These are phyloP conservation scores for Kryptolebias ocellatus DNA, from an alignment of 2,797 vertebrate species.

Conservation along the genomic window DNA sequence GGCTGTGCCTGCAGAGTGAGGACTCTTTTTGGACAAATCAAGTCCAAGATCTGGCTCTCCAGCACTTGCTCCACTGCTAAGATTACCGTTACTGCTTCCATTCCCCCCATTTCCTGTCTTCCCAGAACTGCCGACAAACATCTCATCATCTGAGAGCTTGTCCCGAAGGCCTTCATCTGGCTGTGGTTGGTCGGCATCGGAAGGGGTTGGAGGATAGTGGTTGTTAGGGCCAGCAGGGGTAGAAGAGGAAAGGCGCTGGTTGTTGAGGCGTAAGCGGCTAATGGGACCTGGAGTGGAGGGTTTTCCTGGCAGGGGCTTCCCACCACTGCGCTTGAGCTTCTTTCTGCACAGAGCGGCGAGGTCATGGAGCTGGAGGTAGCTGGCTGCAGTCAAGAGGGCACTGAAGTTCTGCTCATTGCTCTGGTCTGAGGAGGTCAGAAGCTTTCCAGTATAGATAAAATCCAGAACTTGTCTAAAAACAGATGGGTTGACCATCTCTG, in stretches of 20 bases:
- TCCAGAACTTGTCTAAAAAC: slow-evolving; percentile 97
- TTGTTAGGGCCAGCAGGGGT: slow-evolving; percentile 82
- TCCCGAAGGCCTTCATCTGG: slow-evolving; percentile 82
- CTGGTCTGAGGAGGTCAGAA: slow-evolving; percentile 89
- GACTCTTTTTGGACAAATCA: slow-evolving; percentile 96
- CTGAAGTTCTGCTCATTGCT: slow-evolving; percentile 92
- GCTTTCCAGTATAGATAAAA: slow-evolving; percentile 98
- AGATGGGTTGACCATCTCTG: slow-evolving; percentile 96
- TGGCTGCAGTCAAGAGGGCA: slow-evolving; percentile 95
- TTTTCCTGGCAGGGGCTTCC: slow-evolving; percentile 88
- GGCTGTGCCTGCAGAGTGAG: slow-evolving; percentile 81
- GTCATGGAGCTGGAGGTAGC: slow-evolving; percentile 99
- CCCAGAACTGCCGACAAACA: slow-evolving; percentile 86
- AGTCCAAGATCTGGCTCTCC: slow-evolving; percentile 88
- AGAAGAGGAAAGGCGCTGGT: slow-evolving; percentile 89
- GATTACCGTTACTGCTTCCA: slow-evolving; percentile 82
- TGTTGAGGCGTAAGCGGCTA: slow-evolving; percentile 84
- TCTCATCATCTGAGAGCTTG: slow-evolving; percentile 91
- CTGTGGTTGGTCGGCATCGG: slow-evolving; percentile 75
- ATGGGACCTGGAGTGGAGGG: slow-evolving; percentile 78
- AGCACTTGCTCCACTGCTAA: slow-evolving; percentile 82
- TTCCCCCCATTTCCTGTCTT: slow-evolving; percentile 77
- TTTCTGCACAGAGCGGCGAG: slow-evolving; percentile 95
- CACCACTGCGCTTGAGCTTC: slow-evolving; percentile 89
- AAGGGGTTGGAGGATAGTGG: slow-evolving; percentile 82